Evolutionary conservation across 2,888 invertebrate species (phyloP).

Genomic region (Pollenia labialis): DNA sequence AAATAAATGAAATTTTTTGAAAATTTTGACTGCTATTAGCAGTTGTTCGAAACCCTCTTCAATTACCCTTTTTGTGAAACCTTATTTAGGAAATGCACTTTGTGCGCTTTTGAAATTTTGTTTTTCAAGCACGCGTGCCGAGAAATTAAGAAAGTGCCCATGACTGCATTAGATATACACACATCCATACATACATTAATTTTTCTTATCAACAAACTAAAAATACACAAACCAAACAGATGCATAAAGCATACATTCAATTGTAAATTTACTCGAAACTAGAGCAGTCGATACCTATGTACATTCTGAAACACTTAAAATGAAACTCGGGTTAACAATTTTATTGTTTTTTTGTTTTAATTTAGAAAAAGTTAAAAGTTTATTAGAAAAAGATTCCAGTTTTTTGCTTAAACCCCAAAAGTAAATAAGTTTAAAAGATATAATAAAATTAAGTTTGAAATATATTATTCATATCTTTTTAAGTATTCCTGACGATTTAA

Average conservation of each 20-base stretch:
- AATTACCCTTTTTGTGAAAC: no score
- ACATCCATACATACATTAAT: neutral
- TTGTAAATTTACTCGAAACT: constrained; percentile 3
- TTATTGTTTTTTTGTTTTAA: constrained; percentile 29
- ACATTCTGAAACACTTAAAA: neutral
- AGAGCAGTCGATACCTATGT: neutral
- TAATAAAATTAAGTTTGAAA: neutral
- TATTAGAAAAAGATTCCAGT: neutral
- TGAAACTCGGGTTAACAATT: neutral
- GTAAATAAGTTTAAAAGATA: constrained; percentile 59
- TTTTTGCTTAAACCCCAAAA: constrained; percentile 66
- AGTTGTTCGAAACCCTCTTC: no score
- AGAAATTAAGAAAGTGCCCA: no score
- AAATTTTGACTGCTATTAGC: no score
- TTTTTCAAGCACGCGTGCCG: no score
- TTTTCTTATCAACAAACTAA: constrained; percentile 44
- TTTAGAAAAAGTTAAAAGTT: neutral
- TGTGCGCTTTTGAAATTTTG: no score
- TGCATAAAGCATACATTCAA: neutral
- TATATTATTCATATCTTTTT: neutral
- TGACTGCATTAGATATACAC: no score
- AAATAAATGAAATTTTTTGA: no score
- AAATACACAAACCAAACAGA: constrained; percentile 12
- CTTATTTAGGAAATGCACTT: no score
- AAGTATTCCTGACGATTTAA: constrained; percentile 85